A percentile compares a stretch with the other conserved stretches of the same genome.
Conservation (phyloP, 2,797 vertebrate species). For the Enteromius radiatus region DNA sequence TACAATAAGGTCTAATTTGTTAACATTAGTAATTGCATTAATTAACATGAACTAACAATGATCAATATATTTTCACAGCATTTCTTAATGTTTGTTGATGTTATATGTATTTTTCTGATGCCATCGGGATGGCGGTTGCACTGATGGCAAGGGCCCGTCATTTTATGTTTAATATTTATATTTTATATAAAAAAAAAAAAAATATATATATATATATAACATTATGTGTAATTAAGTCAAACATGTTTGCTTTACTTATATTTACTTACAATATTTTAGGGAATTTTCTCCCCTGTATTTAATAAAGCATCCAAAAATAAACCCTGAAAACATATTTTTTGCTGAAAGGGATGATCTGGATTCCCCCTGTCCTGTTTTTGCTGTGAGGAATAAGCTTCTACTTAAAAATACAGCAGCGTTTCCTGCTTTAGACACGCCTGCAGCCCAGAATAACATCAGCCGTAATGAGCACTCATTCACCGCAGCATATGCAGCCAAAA, state of each 20-base stretch:
- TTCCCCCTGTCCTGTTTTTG: slow-evolving; percentile 80
- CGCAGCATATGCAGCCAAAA: slow-evolving; percentile 74
- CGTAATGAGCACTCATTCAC: slow-evolving; percentile 84
- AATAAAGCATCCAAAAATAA: slow-evolving; percentile 18
- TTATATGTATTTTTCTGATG: too few relatives aligned
- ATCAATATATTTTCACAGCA: too few relatives aligned
- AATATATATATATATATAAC: not conserved
- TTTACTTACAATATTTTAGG: not conserved
- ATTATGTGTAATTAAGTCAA: not conserved
- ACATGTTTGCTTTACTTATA: not conserved
- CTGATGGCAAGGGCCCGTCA: too few relatives aligned
- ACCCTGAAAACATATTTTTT: not conserved
- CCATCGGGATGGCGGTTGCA: too few relatives aligned
- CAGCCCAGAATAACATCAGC: slow-evolving; percentile 95
- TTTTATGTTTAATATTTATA: not conserved
- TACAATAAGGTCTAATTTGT: too few relatives aligned
- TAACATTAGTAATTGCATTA: too few relatives aligned
- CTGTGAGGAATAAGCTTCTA: slow-evolving; percentile 87
- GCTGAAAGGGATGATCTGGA: slow-evolving; percentile 40
- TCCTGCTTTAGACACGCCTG: slow-evolving; percentile 94
- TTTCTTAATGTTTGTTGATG: too few relatives aligned
- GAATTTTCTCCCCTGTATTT: not conserved
- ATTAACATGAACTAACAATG: too few relatives aligned
- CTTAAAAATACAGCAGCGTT: slow-evolving; percentile 94
- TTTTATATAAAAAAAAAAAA: not conserved